A percentile compares a stretch with the other conserved stretches of the same genome.
These are phyloP conservation scores for Drosophila gaucha DNA, from an alignment of 2,888 invertebrate genomes.

Conservation along the genomic window DNA sequence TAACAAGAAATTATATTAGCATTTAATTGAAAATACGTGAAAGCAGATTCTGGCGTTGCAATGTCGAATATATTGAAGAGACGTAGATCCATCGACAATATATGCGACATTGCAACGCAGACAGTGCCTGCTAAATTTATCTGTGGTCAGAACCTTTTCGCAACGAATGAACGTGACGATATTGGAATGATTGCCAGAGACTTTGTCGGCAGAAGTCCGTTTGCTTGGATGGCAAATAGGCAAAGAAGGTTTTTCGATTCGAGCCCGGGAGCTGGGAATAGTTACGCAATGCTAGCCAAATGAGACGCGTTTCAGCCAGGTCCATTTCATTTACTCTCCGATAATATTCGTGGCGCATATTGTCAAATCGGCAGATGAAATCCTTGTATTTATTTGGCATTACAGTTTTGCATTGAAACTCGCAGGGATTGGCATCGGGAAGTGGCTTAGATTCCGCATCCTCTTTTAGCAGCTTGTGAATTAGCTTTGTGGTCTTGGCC, in stretches of 20 bases:
- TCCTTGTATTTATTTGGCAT: no score
- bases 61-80: slow-evolving; percentile 13
- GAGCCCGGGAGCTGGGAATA: slow-evolving; percentile 27
- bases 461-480: slow-evolving; percentile 16
- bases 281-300: slow-evolving; percentile 58
- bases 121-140: neutral
- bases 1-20: neutral
- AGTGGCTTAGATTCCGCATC: rapidly evolving
- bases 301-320: slow-evolving; percentile 43
- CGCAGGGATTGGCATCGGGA: neutral
- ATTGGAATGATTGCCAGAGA: slow-evolving; percentile 35
- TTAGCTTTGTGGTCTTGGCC: slow-evolving; percentile 18
- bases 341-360: slow-evolving; percentile 8
- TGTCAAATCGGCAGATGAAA: neutral
- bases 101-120: neutral
- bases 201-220: slow-evolving; percentile 36
- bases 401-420: neutral
- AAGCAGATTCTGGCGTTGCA: neutral
- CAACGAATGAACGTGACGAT: slow-evolving; percentile 19
- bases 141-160: neutral
- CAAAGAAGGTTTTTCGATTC: slow-evolving; percentile 41
- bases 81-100: neutral
- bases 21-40: neutral
- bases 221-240: slow-evolving; percentile 56
- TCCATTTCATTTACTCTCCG: slow-evolving; percentile 31